These are phyloP conservation scores for Caenorhabditis briggsae DNA, from an alignment of 1,140 invertebrate species.

Conservation along the genomic window DNA sequence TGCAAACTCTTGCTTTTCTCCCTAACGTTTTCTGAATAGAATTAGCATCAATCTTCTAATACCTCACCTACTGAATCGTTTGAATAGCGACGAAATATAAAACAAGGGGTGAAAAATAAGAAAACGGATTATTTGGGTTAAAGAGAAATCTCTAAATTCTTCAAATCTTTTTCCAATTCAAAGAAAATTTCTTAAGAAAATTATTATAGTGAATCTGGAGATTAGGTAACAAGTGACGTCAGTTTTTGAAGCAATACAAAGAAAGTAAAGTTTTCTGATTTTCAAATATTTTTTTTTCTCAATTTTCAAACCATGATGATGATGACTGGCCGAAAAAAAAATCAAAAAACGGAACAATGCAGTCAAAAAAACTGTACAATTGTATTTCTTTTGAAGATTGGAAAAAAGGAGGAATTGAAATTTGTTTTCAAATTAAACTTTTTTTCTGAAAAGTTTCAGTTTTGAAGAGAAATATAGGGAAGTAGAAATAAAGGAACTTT, in stretches of 20 bases:
- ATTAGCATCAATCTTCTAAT: conserved; percentile 28
- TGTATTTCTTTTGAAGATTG: conserved; percentile 1
- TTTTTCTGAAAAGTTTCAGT: too few species aligned
- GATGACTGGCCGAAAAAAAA: conserved; percentile 18
- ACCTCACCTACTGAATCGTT: not conserved
- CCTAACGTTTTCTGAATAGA: conserved; percentile 7
- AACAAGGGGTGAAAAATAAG: not conserved
- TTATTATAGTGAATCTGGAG: conserved; percentile 7
- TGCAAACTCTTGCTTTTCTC: not conserved
- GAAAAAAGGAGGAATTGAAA: not conserved
- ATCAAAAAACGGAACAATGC: conserved; percentile 13
- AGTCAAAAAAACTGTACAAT: conserved; percentile 37
- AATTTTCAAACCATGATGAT: conserved; percentile 19
- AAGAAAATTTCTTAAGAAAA: not conserved
- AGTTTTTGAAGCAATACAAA: not conserved
- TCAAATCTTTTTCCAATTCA: too few species aligned
- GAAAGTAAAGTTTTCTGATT: not conserved
- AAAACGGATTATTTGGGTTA: not conserved
- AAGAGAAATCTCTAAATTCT: too few species aligned
- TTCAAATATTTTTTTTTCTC: not conserved
- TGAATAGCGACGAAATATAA: not conserved
- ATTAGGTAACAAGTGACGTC: conserved; percentile 15
- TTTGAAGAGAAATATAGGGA: too few species aligned
- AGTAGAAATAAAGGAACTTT: too few species aligned
- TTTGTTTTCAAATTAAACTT: conserved; percentile 17